Evolutionary conservation across 92 coral and sea anemone genomes (phyloP).

Genomic region (Galaxea fascicularis): DNA sequence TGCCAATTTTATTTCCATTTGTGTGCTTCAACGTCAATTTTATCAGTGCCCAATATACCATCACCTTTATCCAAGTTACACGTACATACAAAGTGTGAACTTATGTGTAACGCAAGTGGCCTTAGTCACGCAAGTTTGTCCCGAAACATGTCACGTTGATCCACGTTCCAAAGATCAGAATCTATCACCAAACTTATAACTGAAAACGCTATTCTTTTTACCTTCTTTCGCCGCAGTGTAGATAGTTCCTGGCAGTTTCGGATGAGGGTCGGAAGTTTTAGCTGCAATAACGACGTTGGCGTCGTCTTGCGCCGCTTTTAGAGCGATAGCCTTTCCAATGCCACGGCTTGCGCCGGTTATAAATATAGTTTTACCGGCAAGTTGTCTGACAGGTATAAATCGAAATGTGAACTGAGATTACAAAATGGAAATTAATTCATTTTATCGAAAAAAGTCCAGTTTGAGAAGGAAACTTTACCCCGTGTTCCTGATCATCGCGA

Average conservation of each 20-base stretch:
- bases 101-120: too few relatives aligned
- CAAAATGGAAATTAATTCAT: too few relatives aligned
- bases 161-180: too few relatives aligned
- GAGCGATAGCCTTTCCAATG: constrained; percentile 96
- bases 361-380: constrained; percentile 93
- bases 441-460: neutral
- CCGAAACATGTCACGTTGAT: too few relatives aligned
- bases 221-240: constrained; percentile 98
- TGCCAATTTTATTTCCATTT: too few relatives aligned
- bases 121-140: too few relatives aligned
- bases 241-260: constrained; percentile 92
- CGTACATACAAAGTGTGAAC: too few relatives aligned
- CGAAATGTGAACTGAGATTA: neutral
- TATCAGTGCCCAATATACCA: too few relatives aligned
- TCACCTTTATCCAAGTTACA: too few relatives aligned
- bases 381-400: constrained; percentile 56
- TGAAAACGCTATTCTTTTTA: constrained; percentile 4
- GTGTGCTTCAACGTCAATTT: too few relatives aligned
- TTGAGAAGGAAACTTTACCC: constrained; percentile 55
- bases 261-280: constrained; percentile 88
- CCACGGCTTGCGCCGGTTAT: constrained; percentile 98
- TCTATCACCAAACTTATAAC: neutral
- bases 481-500: constrained; percentile 61
- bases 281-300: constrained; percentile 97
- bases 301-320: constrained; percentile 96